phyloP scores from a whole-genome alignment of 2,797 vertebrate species.

The Tangara arthus region DNA sequence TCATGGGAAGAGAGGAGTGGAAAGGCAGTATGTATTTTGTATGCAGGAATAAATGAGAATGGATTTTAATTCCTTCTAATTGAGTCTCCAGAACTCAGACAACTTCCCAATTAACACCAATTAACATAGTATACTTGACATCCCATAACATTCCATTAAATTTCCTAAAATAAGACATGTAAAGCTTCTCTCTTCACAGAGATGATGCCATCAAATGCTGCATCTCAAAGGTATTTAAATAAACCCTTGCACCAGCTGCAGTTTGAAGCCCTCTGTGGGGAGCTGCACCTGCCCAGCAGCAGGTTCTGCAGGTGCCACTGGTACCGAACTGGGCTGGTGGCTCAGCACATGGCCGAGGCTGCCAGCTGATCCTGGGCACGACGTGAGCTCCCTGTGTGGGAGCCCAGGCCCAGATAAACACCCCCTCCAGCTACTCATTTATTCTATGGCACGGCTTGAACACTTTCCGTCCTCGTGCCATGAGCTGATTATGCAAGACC shows the following conservation, averaged over 20 bases:
- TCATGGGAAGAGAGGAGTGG: not conserved
- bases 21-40: conserved; percentile 18
- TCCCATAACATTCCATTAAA: conserved; percentile 71
- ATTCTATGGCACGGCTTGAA: not conserved
- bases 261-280: not conserved
- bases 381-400: not conserved
- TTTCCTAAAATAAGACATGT: conserved; percentile 39
- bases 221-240: not conserved
- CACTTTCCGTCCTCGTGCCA: not conserved
- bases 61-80: conserved; percentile 70
- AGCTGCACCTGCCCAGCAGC: not conserved
- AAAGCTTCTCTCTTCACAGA: conserved; percentile 24
- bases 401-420: not conserved
- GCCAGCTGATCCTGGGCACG: not conserved
- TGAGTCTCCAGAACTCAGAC: conserved; percentile 66
- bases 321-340: not conserved
- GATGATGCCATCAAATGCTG: not conserved
- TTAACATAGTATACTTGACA: conserved; percentile 52
- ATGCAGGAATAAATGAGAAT: conserved; percentile 64
- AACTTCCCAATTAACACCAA: conserved; percentile 71
- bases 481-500: conserved; percentile 30
- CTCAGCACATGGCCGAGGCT: not conserved
- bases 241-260: not conserved
- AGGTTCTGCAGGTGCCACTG: not conserved
- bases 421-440: conserved; percentile 1